Percentiles rank a stretch among this genome's conserved stretches.
Evolutionary conservation across 2,797 vertebrate genomes (phyloP).

Genomic region (Tiaroga cobitis): DNA sequence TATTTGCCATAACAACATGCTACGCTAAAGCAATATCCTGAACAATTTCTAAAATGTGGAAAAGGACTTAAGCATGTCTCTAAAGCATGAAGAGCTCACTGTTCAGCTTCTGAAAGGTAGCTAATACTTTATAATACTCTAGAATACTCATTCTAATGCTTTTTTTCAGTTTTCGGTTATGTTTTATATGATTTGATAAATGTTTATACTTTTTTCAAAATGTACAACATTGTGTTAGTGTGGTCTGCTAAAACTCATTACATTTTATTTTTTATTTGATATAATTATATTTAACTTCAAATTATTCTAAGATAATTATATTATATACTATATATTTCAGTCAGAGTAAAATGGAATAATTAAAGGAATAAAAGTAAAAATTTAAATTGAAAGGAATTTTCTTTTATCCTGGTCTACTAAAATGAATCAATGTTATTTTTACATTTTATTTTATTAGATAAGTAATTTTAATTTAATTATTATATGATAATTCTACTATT

Average conservation of each 20-base stretch:
- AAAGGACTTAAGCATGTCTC: background rate
- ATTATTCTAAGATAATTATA: background rate
- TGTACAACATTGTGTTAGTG: background rate
- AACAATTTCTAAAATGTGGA: constrained; percentile 1
- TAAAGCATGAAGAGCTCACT: background rate
- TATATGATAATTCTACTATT: background rate
- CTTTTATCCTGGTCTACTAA: background rate
- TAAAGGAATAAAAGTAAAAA: too few species aligned
- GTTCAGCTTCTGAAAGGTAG: background rate
- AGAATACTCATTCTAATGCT: background rate
- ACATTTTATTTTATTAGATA: background rate
- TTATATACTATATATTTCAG: background rate
- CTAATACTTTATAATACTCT: background rate
- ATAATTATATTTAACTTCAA: background rate
- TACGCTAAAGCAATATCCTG: background rate
- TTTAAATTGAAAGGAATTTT: background rate
- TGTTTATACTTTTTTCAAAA: background rate
- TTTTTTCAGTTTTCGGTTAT: background rate
- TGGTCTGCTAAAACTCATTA: too few species aligned
- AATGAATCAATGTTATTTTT: background rate
- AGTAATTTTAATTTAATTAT: background rate
- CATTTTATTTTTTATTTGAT: too few species aligned
- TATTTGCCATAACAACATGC: background rate
- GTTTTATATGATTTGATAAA: background rate
- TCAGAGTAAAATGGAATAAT: background rate